Conservation (phyloP, 2,888 invertebrate genomes). For the Furcula furcula region DNA sequence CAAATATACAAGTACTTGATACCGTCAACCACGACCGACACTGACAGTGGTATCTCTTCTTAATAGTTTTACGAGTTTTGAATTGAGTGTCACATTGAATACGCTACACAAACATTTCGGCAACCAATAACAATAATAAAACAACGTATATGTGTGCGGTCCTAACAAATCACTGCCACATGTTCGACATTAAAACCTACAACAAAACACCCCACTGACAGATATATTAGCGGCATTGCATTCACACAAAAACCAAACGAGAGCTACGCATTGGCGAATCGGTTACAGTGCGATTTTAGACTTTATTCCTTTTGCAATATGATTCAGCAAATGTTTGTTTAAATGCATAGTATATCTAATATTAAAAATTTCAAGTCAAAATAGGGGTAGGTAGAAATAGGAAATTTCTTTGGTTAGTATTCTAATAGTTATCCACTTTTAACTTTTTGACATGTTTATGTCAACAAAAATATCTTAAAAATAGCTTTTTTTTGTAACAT, state of each 20-base stretch:
- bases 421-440: slow-evolving; percentile 31
- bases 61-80: slow-evolving; percentile 65
- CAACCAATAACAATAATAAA: slow-evolving; percentile 66
- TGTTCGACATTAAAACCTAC: slow-evolving; percentile 58
- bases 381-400: slow-evolving; percentile 26
- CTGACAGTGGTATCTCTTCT: slow-evolving; percentile 36
- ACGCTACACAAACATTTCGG: slow-evolving; percentile 65
- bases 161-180: slow-evolving; percentile 66
- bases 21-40: too few relatives aligned
- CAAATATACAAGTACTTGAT: too few relatives aligned
- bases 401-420: slow-evolving; percentile 27
- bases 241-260: slow-evolving; percentile 48
- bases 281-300: slow-evolving; percentile 22
- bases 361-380: slow-evolving; percentile 28
- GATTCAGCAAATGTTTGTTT: slow-evolving; percentile 1
- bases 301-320: slow-evolving; percentile 24
- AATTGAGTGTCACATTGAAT: slow-evolving; percentile 56
- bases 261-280: slow-evolving; percentile 17
- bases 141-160: slow-evolving; percentile 57
- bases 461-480: slow-evolving; percentile 17
- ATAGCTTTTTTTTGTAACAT: not conserved
- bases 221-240: slow-evolving; percentile 69
- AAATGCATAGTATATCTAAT: too few relatives aligned
- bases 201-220: slow-evolving; percentile 74
- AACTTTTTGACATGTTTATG: slow-evolving; percentile 38